Evolutionary conservation across 2,888 invertebrate species (phyloP), one percentile per base, ranked within the genome.

Genomic region (Callimorpha dominula): DNA sequence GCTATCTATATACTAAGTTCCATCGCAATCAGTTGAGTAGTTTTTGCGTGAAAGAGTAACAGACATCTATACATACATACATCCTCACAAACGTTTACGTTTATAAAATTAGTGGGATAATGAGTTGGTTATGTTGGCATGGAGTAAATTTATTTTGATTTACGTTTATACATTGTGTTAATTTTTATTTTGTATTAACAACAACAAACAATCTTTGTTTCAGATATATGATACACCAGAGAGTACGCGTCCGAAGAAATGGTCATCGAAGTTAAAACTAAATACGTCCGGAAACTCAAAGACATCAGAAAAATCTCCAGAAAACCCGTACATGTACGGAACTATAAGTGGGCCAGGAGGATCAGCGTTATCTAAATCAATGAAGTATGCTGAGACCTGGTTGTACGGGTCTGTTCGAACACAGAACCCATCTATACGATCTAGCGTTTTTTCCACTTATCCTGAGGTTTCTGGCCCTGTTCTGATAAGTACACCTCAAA

Each of bases 331-430:
- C 76, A 91, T 95, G 92, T 96, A 95, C 85, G 96, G 96, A 65
- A 95, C 95, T 46, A 92, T 95, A 80, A 93, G 93, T 78, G 96
- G 96, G 81, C 97, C 97, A 81, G 97, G 97, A 71, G 97, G 97
- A 77, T 97, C 97, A 86, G 97, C 97, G n/a, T 91, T 98, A 70
- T 97, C 97, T 74, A 97, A 97, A 90, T 98, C 98, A 87, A 98
- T 98, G 98, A 97, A 97, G 90, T 98, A 97, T 93, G 97, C 97
- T 57, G 98, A 98, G 88, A 97, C 98, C 72, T 98, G 98, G 98
- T 96, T 98, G 20, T 98, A 98, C 88, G 98, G 98, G 84, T 98
- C 97, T 57, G 97, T 98, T 2, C 96, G 97, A 85, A 96, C 95
- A 79, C 95, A 96, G 80, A 96, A 95, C 84, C 92, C 91, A 86